A percentile compares a stretch with the other conserved stretches of the same genome.
Conservation (phyloP, 2,888 invertebrate species). For the Pheosia tremula region DNA sequence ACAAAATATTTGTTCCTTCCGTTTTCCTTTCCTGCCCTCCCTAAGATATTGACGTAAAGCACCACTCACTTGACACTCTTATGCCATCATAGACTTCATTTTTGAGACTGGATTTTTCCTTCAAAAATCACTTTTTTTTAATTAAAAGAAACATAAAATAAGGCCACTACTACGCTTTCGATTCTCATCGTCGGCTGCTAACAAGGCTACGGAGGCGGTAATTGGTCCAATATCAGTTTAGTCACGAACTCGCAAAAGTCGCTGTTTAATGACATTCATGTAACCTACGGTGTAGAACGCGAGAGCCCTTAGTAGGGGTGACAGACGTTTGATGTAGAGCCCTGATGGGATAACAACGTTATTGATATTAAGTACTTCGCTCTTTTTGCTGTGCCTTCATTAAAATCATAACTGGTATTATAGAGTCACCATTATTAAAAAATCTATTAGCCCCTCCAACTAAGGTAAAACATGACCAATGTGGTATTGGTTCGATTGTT, state of each 20-base stretch:
- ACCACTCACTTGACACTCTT: too few species aligned
- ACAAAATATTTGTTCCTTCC: too few species aligned
- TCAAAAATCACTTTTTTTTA: constrained; percentile 28
- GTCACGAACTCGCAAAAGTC: constrained; percentile 55
- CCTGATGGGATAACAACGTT: constrained; percentile 6
- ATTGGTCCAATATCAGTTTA: constrained; percentile 67
- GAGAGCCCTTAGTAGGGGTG: constrained; percentile 25
- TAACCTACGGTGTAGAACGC: constrained; percentile 36
- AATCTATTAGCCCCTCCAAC: too few species aligned
- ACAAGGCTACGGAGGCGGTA: constrained; percentile 49
- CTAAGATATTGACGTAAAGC: too few species aligned
- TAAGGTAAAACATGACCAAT: too few species aligned
- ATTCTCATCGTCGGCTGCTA: constrained; percentile 44
- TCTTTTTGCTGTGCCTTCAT: neutral
- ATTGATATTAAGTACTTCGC: neutral
- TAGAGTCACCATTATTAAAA: too few species aligned
- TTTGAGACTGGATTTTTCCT: constrained; percentile 8
- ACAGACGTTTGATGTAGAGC: constrained; percentile 30
- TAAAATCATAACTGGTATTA: too few species aligned
- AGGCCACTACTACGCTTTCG: constrained; percentile 34
- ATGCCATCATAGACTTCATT: neutral
- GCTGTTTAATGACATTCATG: constrained; percentile 59
- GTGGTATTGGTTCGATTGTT: too few species aligned
- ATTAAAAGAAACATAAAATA: constrained; percentile 45
- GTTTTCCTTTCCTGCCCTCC: too few species aligned